Evolutionary conservation across 2,888 invertebrate species (phyloP).

Genomic region (Diarsia brunnea): DNA sequence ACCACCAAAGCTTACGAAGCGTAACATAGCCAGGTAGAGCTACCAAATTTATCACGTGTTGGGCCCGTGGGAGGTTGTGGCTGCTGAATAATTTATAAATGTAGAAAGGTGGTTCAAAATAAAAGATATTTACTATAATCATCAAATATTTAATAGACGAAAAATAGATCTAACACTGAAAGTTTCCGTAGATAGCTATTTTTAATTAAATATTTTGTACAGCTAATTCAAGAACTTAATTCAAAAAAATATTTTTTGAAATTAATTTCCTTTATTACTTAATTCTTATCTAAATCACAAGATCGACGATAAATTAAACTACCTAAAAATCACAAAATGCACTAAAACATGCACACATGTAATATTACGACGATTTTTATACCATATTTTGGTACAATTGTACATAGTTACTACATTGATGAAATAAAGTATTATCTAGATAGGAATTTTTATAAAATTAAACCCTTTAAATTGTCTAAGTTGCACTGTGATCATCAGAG

Average conservation of each 20-base stretch:
- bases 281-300: slow-evolving; percentile 89
- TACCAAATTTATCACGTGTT: slow-evolving; percentile 22
- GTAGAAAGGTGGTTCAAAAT: slow-evolving; percentile 17
- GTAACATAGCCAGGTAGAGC: background rate
- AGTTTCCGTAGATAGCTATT: slow-evolving; percentile 68
- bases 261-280: slow-evolving; percentile 83
- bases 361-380: slow-evolving; percentile 87
- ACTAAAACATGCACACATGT: slow-evolving; percentile 91
- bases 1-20: background rate
- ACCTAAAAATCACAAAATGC: slow-evolving; percentile 91
- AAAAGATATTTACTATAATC: slow-evolving; percentile 49
- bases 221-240: slow-evolving; percentile 66
- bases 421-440: slow-evolving; percentile 78
- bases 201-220: slow-evolving; percentile 68
- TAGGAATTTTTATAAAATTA: slow-evolving; percentile 77
- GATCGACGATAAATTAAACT: slow-evolving; percentile 90
- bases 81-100: background rate
- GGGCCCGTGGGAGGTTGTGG: background rate
- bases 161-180: slow-evolving; percentile 73
- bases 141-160: slow-evolving; percentile 66
- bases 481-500: slow-evolving; percentile 72
- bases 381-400: slow-evolving; percentile 86
- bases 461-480: slow-evolving; percentile 82
- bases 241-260: slow-evolving; percentile 70
- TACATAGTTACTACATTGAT: slow-evolving; percentile 81